A percentile compares a stretch with the other conserved stretches of the same genome.
Evolutionary conservation across 2,797 vertebrate genomes (phyloP).

Genomic region (Knipowitschia caucasica): DNA sequence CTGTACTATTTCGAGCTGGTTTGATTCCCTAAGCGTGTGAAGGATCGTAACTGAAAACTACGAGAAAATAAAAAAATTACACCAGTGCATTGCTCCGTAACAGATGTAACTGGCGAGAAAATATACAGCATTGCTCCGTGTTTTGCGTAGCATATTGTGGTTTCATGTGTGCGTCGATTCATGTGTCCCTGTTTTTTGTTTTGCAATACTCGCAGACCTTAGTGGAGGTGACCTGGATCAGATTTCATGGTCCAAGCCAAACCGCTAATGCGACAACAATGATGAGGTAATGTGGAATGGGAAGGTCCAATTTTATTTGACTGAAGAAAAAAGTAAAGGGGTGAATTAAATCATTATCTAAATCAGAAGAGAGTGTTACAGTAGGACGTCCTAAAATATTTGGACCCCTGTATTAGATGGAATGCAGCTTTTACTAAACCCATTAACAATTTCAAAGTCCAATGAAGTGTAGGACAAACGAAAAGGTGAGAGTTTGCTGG

Average conservation of each 20-base stretch:
- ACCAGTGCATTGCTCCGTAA: no score
- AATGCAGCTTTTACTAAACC: no score
- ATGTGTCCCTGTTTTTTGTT: background rate
- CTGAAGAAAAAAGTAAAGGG: no score
- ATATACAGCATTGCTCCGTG: background rate
- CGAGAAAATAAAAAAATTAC: no score
- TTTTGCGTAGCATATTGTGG: background rate
- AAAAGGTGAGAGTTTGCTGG: no score
- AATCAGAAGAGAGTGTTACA: no score
- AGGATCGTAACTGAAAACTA: slow-evolving; percentile 63
- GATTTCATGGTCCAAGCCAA: slow-evolving; percentile 9
- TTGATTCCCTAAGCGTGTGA: slow-evolving; percentile 51
- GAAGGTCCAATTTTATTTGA: background rate
- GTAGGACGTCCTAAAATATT: no score
- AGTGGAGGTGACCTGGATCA: slow-evolving; percentile 25
- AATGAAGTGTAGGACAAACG: no score
- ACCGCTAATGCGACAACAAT: slow-evolving; percentile 19
- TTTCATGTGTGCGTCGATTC: slow-evolving; percentile 7
- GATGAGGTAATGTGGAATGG: slow-evolving; percentile 7
- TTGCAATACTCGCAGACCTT: slow-evolving; percentile 11
- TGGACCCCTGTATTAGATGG: no score
- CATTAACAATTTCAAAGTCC: no score
- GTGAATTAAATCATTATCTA: no score
- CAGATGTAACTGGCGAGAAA: no score
- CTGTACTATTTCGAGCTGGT: slow-evolving; percentile 68